phyloP scores from a whole-genome alignment of 2,797 vertebrate genomes.

The Pseudochirops cupreus region DNA sequence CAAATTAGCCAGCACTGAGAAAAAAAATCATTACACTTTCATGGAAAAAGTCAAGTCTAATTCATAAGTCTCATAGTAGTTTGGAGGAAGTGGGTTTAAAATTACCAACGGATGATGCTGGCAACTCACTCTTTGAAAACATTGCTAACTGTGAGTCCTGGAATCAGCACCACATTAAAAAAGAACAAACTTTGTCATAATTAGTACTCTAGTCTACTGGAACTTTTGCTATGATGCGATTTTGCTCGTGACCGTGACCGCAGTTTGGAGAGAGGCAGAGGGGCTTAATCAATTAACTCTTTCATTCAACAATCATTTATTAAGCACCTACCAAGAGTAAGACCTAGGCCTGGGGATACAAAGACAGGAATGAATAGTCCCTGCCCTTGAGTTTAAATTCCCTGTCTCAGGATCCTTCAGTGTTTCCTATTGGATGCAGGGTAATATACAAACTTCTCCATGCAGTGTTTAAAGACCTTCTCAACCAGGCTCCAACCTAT shows the following conservation, averaged over 20 bases:
- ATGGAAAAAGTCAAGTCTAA: constrained; percentile 30
- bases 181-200: neutral
- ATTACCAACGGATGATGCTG: neutral
- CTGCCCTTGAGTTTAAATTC: neutral
- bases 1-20: neutral
- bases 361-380: neutral
- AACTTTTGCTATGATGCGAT: neutral
- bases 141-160: neutral
- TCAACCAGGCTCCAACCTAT: neutral
- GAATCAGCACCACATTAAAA: neutral
- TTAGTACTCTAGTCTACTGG: neutral
- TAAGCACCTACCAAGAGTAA: neutral
- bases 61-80: neutral
- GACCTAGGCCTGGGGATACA: neutral
- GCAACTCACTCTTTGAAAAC: constrained; percentile 7
- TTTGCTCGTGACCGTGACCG: neutral
- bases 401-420: neutral
- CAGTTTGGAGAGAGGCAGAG: neutral
- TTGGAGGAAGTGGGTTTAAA: neutral
- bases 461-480: neutral
- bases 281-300: neutral
- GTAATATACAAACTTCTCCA: neutral
- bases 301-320: neutral
- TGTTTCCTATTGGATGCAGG: neutral
- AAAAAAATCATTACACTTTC: rapidly evolving